Conservation (phyloP, 2,113 vertebrate genomes). For the Indicator maculatus region DNA sequence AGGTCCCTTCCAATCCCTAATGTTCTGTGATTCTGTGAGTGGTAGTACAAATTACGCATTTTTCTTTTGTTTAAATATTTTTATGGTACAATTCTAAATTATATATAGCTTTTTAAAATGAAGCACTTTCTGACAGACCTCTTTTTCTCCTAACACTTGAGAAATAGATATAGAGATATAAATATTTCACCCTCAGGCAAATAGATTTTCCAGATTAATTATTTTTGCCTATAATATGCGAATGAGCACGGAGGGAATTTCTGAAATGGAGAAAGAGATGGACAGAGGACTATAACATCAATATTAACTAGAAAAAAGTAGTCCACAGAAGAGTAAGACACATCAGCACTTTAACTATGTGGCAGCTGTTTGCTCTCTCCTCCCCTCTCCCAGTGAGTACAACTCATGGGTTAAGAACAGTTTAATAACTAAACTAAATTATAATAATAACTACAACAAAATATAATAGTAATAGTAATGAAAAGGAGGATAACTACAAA, state of each 20-base stretch:
- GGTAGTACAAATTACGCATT: rapidly evolving
- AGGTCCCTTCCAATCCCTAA: too few relatives aligned
- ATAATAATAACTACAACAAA: background rate
- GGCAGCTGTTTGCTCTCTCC: background rate
- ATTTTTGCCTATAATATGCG: background rate
- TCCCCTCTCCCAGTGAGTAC: background rate
- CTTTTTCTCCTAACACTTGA: background rate
- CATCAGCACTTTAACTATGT: background rate
- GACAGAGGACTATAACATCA: background rate
- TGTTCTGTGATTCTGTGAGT: too few relatives aligned
- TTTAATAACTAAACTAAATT: background rate
- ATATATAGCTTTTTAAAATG: background rate
- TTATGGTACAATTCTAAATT: background rate
- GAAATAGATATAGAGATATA: background rate
- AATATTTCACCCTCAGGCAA: background rate
- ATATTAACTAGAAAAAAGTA: background rate
- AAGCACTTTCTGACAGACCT: background rate
- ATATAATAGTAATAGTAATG: background rate
- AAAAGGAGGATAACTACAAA: background rate
- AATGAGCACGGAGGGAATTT: background rate
- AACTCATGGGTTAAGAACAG: background rate
- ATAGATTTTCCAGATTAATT: slow-evolving; percentile 16
- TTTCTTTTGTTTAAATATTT: background rate
- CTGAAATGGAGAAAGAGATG: background rate
- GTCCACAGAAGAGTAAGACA: background rate